A percentile compares a stretch with the other conserved stretches of the same genome.
Conservation (phyloP, 2,113 vertebrate genomes). For the Mellivora capensis region DNA sequence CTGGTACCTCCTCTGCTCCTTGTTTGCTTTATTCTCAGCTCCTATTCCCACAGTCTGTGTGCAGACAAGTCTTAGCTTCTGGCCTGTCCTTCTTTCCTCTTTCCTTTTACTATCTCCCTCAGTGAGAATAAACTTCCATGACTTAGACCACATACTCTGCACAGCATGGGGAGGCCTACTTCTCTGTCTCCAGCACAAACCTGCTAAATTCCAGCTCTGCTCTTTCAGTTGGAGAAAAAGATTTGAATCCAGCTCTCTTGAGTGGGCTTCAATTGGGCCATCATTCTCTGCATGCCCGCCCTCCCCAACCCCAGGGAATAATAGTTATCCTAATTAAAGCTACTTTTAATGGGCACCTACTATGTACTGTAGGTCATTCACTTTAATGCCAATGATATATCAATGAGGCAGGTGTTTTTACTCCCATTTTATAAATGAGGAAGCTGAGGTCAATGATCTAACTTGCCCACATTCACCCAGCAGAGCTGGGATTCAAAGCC, state of each 20-base stretch:
- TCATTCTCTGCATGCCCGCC: not conserved
- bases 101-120: not conserved
- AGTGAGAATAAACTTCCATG: not conserved
- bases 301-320: not conserved
- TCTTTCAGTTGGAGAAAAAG: not conserved
- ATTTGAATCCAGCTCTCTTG: not conserved
- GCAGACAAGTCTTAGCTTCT: not conserved
- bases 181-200: not conserved
- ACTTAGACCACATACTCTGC: not conserved
- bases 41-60: not conserved
- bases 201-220: not conserved
- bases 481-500: not conserved
- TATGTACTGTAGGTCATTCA: not conserved
- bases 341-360: not conserved
- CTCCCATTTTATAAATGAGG: not conserved
- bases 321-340: not conserved
- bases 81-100: not conserved
- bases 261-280: not conserved
- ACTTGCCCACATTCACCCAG: not conserved
- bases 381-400: not conserved
- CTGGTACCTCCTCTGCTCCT: not conserved
- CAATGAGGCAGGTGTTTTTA: not conserved
- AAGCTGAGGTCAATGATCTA: not conserved
- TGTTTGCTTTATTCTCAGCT: not conserved
- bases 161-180: not conserved